A percentile compares a stretch with the other conserved stretches of the same genome.
phyloP scores from a whole-genome alignment of 2,113 vertebrate species.

The Columbina picui region DNA sequence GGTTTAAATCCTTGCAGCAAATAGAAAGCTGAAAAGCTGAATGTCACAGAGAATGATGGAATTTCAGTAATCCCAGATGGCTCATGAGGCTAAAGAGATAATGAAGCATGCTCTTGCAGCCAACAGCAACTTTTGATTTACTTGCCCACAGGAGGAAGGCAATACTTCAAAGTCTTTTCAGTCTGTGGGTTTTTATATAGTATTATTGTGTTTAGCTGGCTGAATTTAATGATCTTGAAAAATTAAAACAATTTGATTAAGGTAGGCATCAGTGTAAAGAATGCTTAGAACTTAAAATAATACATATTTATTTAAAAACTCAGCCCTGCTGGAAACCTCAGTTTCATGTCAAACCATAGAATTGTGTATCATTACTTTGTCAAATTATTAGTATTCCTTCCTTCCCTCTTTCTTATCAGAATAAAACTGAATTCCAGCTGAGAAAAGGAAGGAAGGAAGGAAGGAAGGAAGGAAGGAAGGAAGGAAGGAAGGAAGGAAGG shows the following conservation, averaged over 20 bases:
- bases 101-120: not conserved
- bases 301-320: not conserved
- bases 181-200: not conserved
- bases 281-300: not conserved
- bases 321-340: not conserved
- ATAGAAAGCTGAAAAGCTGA: not conserved
- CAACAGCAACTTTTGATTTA: not conserved
- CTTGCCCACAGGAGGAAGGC: not conserved
- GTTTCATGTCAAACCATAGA: not conserved
- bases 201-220: not conserved
- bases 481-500: not conserved
- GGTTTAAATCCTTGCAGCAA: not conserved
- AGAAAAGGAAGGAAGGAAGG: not conserved
- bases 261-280: not conserved
- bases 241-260: not conserved
- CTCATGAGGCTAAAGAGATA: not conserved
- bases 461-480: not conserved
- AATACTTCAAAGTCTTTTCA: not conserved
- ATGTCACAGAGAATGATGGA: not conserved
- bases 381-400: not conserved
- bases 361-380: not conserved
- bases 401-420: not conserved
- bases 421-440: not conserved
- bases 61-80: not conserved
- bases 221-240: not conserved